Evolutionary conservation across 1,140 invertebrate species (phyloP).

Genomic region (Anastrepha obliqua): DNA sequence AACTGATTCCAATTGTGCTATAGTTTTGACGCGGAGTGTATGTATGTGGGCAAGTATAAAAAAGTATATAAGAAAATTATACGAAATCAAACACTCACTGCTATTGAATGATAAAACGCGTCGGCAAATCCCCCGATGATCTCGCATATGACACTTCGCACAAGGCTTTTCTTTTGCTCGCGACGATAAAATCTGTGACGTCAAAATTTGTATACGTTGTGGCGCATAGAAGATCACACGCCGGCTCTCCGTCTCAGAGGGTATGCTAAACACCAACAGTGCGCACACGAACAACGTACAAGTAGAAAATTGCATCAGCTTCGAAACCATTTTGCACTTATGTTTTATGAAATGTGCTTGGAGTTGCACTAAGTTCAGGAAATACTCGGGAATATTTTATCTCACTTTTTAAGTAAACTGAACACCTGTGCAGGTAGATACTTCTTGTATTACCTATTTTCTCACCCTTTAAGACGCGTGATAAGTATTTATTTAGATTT

Average conservation of each 20-base stretch:
- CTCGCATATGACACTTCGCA: constrained; percentile 68
- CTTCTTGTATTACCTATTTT: no score
- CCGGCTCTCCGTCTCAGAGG: constrained; percentile 63
- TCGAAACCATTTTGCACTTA: constrained; percentile 12
- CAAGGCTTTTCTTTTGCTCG: constrained; percentile 65
- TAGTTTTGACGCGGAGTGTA: not conserved
- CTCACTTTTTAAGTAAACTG: not conserved
- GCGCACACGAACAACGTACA: constrained; percentile 59
- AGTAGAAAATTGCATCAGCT: not conserved
- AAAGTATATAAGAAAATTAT: not conserved
- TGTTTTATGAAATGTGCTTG: not conserved
- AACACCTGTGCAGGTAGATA: no score
- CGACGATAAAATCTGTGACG: constrained; percentile 66
- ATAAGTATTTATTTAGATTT: constrained; percentile 12
- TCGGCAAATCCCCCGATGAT: constrained; percentile 69
- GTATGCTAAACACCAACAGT: constrained; percentile 63
- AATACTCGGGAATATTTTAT: not conserved
- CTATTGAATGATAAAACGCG: constrained; percentile 68
- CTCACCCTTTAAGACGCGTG: no score
- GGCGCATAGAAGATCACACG: constrained; percentile 70
- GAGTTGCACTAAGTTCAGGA: not conserved
- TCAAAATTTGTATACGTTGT: constrained; percentile 59
- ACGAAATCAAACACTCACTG: constrained; percentile 59
- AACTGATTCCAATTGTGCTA: no score
- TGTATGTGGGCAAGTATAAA: not conserved